Base-by-base conservation (phyloP, 1,140 invertebrate genomes). In the Diplogasteroides magnus region DNA sequence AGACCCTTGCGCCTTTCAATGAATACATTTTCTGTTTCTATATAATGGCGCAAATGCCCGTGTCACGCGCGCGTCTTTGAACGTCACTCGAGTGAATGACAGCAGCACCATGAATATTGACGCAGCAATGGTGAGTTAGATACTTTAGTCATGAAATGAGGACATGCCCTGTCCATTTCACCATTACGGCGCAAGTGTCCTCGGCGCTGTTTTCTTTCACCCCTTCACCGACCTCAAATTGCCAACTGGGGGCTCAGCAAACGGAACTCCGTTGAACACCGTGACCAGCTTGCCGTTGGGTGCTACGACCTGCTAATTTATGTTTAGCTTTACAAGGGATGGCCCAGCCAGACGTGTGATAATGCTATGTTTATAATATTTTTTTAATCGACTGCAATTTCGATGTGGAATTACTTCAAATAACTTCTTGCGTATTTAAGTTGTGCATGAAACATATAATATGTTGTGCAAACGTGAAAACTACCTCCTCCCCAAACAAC, bases 161-260 rank as follows among this genome's bases (percentile, higher is more conserved):
- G n/a, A n/a, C n/a, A n/a, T n/a, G n/a, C n/a, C n/a, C n/a, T n/a
- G n/a, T n/a, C n/a, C n/a, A n/a, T n/a, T n/a, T n/a, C n/a, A n/a
- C n/a, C n/a, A n/a, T n/a, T n/a, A n/a, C n/a, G n/a, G n/a, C 13
- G 37, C 37, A 48, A 6, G 19, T 6, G 19, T 19, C 37, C 37
- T 48, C 37, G 37, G 37, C 6, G 37, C 6, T 11, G 37, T 6
- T 6, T 19, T 48, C 37, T 48, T 48, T 48, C 37, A 48, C 6
- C 37, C 37, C 37, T 48, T 19, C 6, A 48, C 37, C 23, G 56
- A 68, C 70, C 70, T 67, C 2, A 72, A 57, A 31, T 68, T 72
- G 13, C 77, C 74, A 27, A 82, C 70, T 2, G 82, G 83, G 15
- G 82, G 83, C 70, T 84, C 80, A 19, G 83, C 82, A 72, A 84